A percentile compares a stretch with the other conserved stretches of the same genome.
Evolutionary conservation across 2,113 vertebrate species (phyloP).

Genomic region (Clarias gariepinus): DNA sequence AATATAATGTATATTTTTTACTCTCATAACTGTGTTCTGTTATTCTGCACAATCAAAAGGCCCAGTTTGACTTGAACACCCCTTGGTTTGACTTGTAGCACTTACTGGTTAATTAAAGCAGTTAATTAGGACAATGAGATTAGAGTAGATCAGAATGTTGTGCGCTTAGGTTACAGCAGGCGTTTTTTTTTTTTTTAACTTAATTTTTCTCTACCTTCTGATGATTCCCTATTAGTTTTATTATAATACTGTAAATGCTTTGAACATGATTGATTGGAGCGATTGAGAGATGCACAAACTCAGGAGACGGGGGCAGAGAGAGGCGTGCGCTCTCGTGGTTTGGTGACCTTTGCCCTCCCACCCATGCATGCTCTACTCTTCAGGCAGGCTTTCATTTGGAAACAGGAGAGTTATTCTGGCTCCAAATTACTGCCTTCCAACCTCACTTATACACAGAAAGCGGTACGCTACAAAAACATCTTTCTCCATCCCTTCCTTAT

Average conservation of each 20-base stretch:
- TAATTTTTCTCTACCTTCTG: neutral
- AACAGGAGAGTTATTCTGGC: conserved; percentile 42
- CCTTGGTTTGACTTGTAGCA: neutral
- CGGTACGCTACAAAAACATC: conserved; percentile 12
- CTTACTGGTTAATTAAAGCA: neutral
- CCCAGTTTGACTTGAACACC: no score
- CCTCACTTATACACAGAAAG: neutral
- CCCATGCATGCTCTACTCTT: conserved; percentile 31
- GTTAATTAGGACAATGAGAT: neutral
- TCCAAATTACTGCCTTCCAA: conserved; percentile 40
- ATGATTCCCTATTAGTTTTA: neutral
- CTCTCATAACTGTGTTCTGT: no score
- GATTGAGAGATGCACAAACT: no score
- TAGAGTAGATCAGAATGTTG: neutral
- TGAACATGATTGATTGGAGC: neutral
- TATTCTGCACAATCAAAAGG: no score
- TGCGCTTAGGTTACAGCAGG: neutral
- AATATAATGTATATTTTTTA: no score
- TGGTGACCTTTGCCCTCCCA: conserved; percentile 33
- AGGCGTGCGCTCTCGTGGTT: conserved; percentile 16
- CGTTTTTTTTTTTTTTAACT: neutral
- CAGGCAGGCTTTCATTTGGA: conserved; percentile 38
- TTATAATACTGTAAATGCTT: neutral
- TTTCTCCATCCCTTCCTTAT: neutral
- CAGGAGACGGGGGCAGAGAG: neutral